phyloP scores from a whole-genome alignment of 2,113 vertebrate species.

The Vimba vimba region DNA sequence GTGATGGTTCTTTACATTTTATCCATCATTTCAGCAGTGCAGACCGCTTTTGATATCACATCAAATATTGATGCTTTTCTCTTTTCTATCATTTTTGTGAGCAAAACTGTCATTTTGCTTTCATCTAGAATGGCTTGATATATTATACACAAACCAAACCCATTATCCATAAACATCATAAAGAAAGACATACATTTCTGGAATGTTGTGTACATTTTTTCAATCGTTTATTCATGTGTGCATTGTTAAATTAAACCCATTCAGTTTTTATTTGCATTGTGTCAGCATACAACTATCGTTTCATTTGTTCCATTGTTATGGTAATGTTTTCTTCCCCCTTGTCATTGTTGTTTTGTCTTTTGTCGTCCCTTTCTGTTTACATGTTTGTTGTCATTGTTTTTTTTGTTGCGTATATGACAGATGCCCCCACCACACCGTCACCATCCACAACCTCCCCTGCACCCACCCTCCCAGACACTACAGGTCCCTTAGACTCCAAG shows the following conservation, averaged over 20 bases:
- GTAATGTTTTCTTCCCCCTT: slow-evolving; percentile 50
- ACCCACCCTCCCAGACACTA: slow-evolving; percentile 92
- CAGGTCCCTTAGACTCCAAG: slow-evolving; percentile 88
- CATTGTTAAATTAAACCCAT: slow-evolving; percentile 16
- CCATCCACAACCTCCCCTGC: slow-evolving; percentile 93
- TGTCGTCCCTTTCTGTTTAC: slow-evolving; percentile 53
- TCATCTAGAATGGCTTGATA: not conserved
- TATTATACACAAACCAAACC: slow-evolving; percentile 12
- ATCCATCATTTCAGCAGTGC: not conserved
- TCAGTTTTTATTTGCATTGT: slow-evolving; percentile 37
- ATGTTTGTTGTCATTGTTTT: slow-evolving; percentile 55
- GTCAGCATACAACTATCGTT: slow-evolving; percentile 31
- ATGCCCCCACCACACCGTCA: slow-evolving; percentile 92
- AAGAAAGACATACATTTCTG: slow-evolving; percentile 15
- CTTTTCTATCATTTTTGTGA: slow-evolving; percentile 11
- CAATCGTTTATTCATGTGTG: slow-evolving; percentile 15
- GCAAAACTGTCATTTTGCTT: slow-evolving; percentile 9
- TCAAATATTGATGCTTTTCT: slow-evolving; percentile 37
- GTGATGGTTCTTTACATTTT: slow-evolving; percentile 4
- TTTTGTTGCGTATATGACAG: slow-evolving; percentile 88
- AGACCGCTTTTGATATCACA: not conserved
- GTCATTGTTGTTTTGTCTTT: slow-evolving; percentile 40
- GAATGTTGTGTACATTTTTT: slow-evolving; percentile 8
- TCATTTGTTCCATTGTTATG: slow-evolving; percentile 49
- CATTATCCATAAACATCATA: slow-evolving; percentile 32